Evolutionary conservation across 2,888 invertebrate genomes (phyloP), one percentile per base, ranked within the genome.

Genomic region (Adelphocoris suturalis): DNA sequence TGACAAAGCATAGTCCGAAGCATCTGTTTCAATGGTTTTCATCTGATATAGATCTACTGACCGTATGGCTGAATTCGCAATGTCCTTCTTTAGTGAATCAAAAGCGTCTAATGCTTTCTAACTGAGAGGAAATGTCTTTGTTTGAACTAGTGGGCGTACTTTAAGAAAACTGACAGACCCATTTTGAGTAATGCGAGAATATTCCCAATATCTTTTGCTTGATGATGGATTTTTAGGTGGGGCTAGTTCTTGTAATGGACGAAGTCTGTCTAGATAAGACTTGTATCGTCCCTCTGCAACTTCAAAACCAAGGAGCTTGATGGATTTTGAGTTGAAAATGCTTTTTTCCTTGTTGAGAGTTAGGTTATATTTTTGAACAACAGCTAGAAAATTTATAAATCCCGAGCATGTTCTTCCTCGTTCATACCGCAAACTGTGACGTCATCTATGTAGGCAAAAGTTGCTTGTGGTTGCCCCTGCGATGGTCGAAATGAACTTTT

Each of bases 241-340:
- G 3, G 76, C 12, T 5, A 76, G 7, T 23, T 76, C 76, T 16
- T 23, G 76, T 16, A 76, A 23, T 7, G 76, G 76, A 23, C 76
- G 76, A 23, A 76, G 76, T 13, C 76, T 27, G 23, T 76, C 76
- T 13, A 27, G 76, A 76, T 76, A 19, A 23, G 76, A 27, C 16
- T 37, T 12, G 16, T 13, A 23, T 28, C 23, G 13, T 28, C 76
- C 76, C 4, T 23, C 27, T 37, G 27, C 7, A 76, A 76, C 76
- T 23, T 13, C 28, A 27, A 23, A 76, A 7, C 76, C 76, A 76
- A 76, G 27, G 11, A 23, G 27, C 16, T 23, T 76, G 76, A 76
- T 76, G 4, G 27, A 23, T 27, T 76, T 76, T 12, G 27, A 13
- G 16, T 76, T 12, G 27, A 76, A 76, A 13, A 16, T 23, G 37